phyloP scores from a whole-genome alignment of 2,113 vertebrate genomes.

The Lutjanus erythropterus region DNA sequence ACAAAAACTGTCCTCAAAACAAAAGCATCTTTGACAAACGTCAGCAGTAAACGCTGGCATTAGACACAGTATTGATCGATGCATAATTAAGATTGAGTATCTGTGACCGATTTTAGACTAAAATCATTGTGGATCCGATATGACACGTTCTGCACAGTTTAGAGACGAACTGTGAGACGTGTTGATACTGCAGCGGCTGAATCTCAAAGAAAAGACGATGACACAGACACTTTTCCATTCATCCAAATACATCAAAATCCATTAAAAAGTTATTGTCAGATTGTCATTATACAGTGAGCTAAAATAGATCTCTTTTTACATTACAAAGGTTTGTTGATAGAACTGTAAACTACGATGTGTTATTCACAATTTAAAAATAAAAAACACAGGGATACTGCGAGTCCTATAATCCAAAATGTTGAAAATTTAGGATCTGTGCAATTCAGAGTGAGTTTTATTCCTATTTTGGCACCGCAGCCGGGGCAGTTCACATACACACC shows the following conservation, averaged over 20 bases:
- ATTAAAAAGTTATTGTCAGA: conserved; percentile 21
- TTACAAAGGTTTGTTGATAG: conserved; percentile 27
- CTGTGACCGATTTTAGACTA: neutral
- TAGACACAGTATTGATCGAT: neutral
- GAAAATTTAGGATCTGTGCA: neutral
- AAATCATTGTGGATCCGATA: conserved; percentile 17
- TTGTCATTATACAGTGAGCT: conserved; percentile 34
- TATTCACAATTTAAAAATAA: conserved; percentile 29
- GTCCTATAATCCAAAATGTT: neutral
- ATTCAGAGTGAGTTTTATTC: neutral
- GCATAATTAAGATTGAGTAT: neutral
- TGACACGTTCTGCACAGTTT: conserved; percentile 4
- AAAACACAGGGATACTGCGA: neutral
- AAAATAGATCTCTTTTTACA: conserved; percentile 23
- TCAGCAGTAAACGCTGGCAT: no score
- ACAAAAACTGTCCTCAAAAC: neutral
- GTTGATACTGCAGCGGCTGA: neutral
- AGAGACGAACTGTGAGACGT: neutral
- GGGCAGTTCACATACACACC: neutral
- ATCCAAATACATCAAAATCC: neutral
- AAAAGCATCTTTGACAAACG: neutral
- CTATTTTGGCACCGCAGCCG: conserved; percentile 13
- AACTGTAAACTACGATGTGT: conserved; percentile 26
- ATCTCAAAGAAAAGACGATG: neutral
- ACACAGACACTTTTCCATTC: neutral